Evolutionary conservation across 2,888 invertebrate species (phyloP), one percentile per base, ranked within the genome.

Genomic region (Tinea pellionella): DNA sequence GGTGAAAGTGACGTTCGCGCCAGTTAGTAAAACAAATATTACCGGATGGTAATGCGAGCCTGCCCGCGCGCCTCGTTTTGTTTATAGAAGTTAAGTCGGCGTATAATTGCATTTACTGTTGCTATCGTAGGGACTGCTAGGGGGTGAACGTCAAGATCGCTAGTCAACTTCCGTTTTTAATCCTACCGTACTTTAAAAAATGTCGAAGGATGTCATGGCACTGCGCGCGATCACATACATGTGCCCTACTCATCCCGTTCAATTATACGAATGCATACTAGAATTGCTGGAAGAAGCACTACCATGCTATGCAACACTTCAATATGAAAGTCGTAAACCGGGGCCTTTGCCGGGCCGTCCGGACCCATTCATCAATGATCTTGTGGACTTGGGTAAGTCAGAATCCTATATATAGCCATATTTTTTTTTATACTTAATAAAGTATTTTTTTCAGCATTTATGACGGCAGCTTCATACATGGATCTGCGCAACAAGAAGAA

Each of bases 241-340:
- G 87, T 89, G 89, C 64, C 91, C 91, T 12, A 88, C 89, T 56
- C 86, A 90, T 63, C 90, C 90, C 4, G 87, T 91, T 47, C 89
- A 89, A 67, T 70, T 90, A 53, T 91, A 89, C 71, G 89, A 91
- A 69, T 72, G 86, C 62, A 77, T 90, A 43, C 66, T 89, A 68
- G 82, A 89, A 60, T 79, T 90, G 62, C 69, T 91, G 63, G 91
- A 91, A 68, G 77, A 85, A 30, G 72, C 81, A 6, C 66, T 89
- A 55, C 77, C 79, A 42, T 81, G 86, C 63, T 78, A 88, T 64
- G 74, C 88, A 0, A 85, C 81, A 18, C 75, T 92, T 42, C 85
- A 89, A 61, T 90, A 90, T 69, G 91, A 91, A 71, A 90, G 90
- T 53, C 77, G 91, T 61, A 80, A 78, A 64, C 72, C 86, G n/a